These are phyloP conservation scores for Melanerpes aurifrons DNA, from an alignment of 2,113 vertebrate species.

Conservation along the genomic window DNA sequence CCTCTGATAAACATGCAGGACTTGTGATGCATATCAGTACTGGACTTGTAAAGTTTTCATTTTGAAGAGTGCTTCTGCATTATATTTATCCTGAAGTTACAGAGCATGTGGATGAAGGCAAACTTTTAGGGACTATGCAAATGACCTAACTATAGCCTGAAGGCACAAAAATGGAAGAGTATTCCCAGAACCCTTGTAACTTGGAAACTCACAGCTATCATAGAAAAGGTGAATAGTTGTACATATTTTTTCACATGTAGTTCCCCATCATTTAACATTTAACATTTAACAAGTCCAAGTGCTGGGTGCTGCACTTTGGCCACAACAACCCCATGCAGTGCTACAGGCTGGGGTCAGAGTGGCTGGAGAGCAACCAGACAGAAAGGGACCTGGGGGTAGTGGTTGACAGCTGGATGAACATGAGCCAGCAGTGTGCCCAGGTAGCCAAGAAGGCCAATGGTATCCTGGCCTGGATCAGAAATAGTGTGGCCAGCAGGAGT, in stretches of 20 bases:
- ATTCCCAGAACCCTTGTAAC: not conserved
- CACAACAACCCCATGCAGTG: too few species aligned
- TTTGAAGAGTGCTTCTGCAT: not conserved
- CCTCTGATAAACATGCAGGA: not conserved
- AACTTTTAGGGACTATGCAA: not conserved
- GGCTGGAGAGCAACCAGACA: too few species aligned
- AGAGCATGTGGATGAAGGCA: not conserved
- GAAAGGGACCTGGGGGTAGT: too few species aligned
- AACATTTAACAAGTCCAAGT: too few species aligned
- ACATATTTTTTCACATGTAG: not conserved
- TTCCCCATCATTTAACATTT: not conserved
- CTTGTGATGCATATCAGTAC: not conserved
- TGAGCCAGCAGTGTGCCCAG: too few species aligned
- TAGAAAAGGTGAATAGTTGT: not conserved
- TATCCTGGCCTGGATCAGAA: too few species aligned
- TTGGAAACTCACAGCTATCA: not conserved
- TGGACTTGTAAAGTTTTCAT: not conserved
- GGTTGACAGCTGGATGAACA: too few species aligned
- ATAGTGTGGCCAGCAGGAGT: too few species aligned
- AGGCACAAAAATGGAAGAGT: not conserved
- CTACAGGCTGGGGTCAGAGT: too few species aligned
- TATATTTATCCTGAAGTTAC: not conserved
- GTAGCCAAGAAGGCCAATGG: too few species aligned
- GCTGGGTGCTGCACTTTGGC: too few species aligned
- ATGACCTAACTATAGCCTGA: not conserved